Evolutionary conservation across 2,113 vertebrate species (phyloP).

Genomic region (Paratilapia polleni): DNA sequence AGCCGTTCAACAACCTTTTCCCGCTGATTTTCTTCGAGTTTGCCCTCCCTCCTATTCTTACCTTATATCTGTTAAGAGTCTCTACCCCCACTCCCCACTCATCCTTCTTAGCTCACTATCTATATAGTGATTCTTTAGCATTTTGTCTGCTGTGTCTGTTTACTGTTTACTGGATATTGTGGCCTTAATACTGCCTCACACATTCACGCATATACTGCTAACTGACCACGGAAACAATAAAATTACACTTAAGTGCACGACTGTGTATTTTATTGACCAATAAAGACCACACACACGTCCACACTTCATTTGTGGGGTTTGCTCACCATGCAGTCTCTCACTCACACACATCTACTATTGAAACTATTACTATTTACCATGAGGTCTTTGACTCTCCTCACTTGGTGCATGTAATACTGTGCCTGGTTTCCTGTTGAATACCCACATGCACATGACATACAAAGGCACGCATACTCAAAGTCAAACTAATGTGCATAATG

Average conservation of each 20-base stretch:
- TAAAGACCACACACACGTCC: constrained; percentile 40
- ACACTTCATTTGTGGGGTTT: constrained; percentile 39
- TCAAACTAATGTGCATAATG: neutral
- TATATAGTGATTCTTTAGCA: constrained; percentile 48
- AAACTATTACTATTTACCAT: constrained; percentile 53
- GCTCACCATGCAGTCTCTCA: neutral
- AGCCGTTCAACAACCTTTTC: constrained; percentile 65
- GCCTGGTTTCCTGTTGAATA: constrained; percentile 8
- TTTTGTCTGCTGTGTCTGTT: constrained; percentile 58
- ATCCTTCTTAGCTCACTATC: constrained; percentile 53
- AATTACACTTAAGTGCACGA: constrained; percentile 44
- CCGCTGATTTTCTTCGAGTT: constrained; percentile 68
- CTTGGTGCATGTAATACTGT: neutral
- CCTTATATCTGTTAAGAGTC: constrained; percentile 67
- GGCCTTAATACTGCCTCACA: constrained; percentile 34
- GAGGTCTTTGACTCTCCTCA: constrained; percentile 18
- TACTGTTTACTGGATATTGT: constrained; percentile 69
- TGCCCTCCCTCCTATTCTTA: constrained; percentile 45
- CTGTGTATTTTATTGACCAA: constrained; percentile 62
- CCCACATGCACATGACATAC: neutral
- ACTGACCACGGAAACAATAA: constrained; percentile 53
- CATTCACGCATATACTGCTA: constrained; percentile 30
- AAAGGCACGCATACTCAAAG: neutral
- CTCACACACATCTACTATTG: constrained; percentile 43
- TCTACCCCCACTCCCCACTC: neutral